Percentiles rank a stretch among this genome's conserved stretches.
These are phyloP conservation scores for Eonycteris spelaea DNA, from an alignment of 2,113 vertebrate genomes.

Conservation along the genomic window DNA sequence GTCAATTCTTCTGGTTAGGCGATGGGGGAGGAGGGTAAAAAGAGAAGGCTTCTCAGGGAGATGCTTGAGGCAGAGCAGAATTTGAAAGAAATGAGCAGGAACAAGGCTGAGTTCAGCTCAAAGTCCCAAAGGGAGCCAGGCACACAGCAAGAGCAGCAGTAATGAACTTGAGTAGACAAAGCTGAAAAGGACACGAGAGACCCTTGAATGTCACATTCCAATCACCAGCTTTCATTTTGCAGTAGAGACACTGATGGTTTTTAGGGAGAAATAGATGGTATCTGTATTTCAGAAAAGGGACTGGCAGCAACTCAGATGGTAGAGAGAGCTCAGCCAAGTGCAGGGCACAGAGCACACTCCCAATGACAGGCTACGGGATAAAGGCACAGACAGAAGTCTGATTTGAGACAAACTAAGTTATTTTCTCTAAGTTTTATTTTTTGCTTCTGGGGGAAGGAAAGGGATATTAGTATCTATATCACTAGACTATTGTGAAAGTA, in stretches of 20 bases:
- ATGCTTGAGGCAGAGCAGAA: background rate
- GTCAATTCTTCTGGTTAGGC: background rate
- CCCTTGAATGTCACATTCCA: accelerated
- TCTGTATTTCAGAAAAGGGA: background rate
- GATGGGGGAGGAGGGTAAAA: background rate
- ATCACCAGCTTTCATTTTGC: background rate
- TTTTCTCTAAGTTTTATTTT: background rate
- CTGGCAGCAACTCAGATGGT: too few species aligned
- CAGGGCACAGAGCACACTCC: background rate
- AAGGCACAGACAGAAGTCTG: background rate
- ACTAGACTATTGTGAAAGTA: background rate
- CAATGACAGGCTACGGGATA: background rate
- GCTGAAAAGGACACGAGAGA: background rate
- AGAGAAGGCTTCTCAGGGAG: background rate
- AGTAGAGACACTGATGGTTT: background rate
- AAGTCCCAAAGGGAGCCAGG: background rate
- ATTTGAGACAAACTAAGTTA: background rate
- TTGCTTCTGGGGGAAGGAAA: background rate
- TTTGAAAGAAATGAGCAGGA: background rate
- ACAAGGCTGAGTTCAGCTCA: background rate
- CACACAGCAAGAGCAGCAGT: too few species aligned
- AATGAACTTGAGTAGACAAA: too few species aligned
- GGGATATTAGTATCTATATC: background rate
- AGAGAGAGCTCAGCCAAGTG: too few species aligned
- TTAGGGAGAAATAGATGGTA: background rate